phyloP scores from a whole-genome alignment of 2,797 vertebrate genomes.

The Rhyacichthys aspro region DNA sequence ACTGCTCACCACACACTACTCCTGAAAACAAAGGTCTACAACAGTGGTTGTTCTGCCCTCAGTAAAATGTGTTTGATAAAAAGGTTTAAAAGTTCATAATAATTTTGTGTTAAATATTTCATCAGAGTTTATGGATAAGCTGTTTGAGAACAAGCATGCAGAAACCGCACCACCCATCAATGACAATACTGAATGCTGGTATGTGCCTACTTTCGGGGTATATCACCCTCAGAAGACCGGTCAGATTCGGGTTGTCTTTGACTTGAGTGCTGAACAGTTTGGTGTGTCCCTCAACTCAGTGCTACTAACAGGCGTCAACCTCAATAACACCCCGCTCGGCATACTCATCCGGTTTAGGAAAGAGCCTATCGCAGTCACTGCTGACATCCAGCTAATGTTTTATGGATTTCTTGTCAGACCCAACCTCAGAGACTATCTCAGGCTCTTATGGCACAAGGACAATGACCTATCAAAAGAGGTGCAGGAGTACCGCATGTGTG shows the following conservation, averaged over 20 bases:
- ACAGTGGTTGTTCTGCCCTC: too few relatives aligned
- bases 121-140: not conserved
- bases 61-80: too few relatives aligned
- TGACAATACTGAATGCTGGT: conserved; percentile 1
- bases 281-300: conserved; percentile 1
- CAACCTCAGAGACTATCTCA: not conserved
- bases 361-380: not conserved
- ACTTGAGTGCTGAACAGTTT: not conserved
- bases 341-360: not conserved
- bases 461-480: not conserved
- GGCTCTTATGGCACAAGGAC: not conserved
- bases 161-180: not conserved
- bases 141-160: conserved; percentile 4
- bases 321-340: not conserved
- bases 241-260: not conserved
- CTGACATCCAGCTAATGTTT: conserved; percentile 1
- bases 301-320: not conserved
- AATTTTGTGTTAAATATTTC: too few relatives aligned
- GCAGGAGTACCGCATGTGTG: not conserved
- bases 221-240: conserved; percentile 4
- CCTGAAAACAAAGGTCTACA: conserved; percentile 35
- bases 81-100: too few relatives aligned
- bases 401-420: not conserved
- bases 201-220: conserved; percentile 6
- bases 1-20: conserved; percentile 35